Evolutionary conservation across 2,888 invertebrate genomes (phyloP).

Genomic region (Erebia ligea): DNA sequence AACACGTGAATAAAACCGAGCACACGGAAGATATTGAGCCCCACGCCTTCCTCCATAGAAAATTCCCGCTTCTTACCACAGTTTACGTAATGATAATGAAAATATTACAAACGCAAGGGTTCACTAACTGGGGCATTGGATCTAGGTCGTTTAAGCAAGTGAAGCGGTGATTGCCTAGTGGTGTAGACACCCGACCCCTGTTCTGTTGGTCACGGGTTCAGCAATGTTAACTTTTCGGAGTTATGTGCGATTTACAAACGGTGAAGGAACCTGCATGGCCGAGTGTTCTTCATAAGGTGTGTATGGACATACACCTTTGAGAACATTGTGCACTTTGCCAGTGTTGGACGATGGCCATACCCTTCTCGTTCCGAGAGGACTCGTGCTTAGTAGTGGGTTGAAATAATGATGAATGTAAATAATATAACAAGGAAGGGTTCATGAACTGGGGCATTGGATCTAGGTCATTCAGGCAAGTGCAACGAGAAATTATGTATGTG

Average conservation of each 20-base stretch:
- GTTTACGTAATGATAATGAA: slow-evolving; percentile 41
- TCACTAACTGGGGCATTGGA: slow-evolving; percentile 34
- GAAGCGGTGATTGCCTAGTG: too few relatives aligned
- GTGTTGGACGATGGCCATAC: too few relatives aligned
- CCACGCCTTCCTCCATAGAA: slow-evolving; percentile 34
- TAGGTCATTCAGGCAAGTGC: slow-evolving; percentile 43
- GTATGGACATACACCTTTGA: too few relatives aligned
- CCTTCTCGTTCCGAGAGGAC: too few relatives aligned
- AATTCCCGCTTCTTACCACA: slow-evolving; percentile 40
- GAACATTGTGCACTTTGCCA: too few relatives aligned
- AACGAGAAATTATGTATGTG: slow-evolving; percentile 51
- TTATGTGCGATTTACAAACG: too few relatives aligned
- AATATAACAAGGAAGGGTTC: slow-evolving; percentile 36
- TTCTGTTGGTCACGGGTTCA: too few relatives aligned
- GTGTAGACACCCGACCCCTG: too few relatives aligned
- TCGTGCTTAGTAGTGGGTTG: too few relatives aligned
- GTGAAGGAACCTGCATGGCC: too few relatives aligned
- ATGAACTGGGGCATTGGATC: slow-evolving; percentile 36
- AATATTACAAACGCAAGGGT: slow-evolving; percentile 37
- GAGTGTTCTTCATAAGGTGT: too few relatives aligned
- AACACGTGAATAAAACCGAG: slow-evolving; percentile 32
- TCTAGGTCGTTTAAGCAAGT: slow-evolving; percentile 41
- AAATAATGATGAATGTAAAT: slow-evolving; percentile 31
- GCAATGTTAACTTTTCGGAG: too few relatives aligned
- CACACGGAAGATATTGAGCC: slow-evolving; percentile 37